Base-by-base conservation (phyloP, 2,888 invertebrate genomes). In the Shargacucullia verbasci region DNA sequence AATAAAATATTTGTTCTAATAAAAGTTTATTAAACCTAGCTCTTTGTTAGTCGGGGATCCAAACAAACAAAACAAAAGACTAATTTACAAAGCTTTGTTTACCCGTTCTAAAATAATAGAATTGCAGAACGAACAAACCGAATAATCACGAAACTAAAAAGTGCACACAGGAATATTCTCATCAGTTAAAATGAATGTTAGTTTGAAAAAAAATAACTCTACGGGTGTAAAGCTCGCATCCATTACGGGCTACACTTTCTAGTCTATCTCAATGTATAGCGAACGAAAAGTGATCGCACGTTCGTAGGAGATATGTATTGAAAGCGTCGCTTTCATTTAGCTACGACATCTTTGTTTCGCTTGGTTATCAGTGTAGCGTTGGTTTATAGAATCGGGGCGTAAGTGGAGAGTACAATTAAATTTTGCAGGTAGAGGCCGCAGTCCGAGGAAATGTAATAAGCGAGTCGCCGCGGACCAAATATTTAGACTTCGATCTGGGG, bases 401-500 rank as follows among this genome's bases (percentile, higher is more conserved):
- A 86, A 87, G 87, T 87, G 83, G 82, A 82, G 79, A 84, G 81
- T 64, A 87, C 88, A 92, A 92, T 92, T 92, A 87, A 90, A 91
- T 91, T 91, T 88, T 82, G 81, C 85, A 83, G 85, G 88, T 85
- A 79, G 59, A 33, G 55, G 79, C 74, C 76, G 72, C 69, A 79
- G 83, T 83, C 86, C 85, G 83, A 88, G 86, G 78, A 86, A 91
- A 92, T 87, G 90, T 89, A 91, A 91, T 91, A 90, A 90, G 86
- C 86, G 89, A 82, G 82, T 86, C 78, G 79, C 84, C 81, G 78
- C 80, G 80, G 76, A 85, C 87, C 87, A 90, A 91, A 91, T 89
- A 89, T 90, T 91, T 90, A 82, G 85, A 83, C 66, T 76, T 56
- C 49, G 71, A 69, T 59, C 64, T 68, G 79, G 66, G 83, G 83